Base-by-base conservation (phyloP, 2,888 invertebrate species). In the Athalia rosae region DNA sequence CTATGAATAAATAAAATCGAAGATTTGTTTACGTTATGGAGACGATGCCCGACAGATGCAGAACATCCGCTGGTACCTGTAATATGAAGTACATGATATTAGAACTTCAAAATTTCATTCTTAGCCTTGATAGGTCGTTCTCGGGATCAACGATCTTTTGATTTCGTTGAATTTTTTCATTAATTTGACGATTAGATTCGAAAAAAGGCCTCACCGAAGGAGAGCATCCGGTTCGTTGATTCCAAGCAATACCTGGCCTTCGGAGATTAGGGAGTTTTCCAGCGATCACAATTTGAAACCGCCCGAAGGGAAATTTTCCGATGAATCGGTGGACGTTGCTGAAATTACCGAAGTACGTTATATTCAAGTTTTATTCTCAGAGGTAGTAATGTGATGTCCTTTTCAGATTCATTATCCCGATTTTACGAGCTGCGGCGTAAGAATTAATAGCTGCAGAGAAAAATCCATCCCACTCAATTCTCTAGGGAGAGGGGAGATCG, bases 241-340 rank as follows among this genome's bases (percentile, higher is more conserved):
- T 58, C 58, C 45, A 9, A 45, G n/a, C 58, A 43, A 13, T 3
- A 58, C 45, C 45, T 71, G 71, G 71, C 45, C 50, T 5, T 8
- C 13, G 43, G 71, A 58, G 43, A 43, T 7, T n/a, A 4, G 71
- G 7, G 71, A 71, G 43, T 71, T 45, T 58, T 7, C 56, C 1
- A 58, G 71, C 71, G 56, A 71, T 71, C 67, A 67, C 50, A 41
- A 67, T 28, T 9, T 71, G 8, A 71, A 58, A 58, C 71, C 50
- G 11, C 43, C 8, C 0, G 58, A 56, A 56, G 4, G n/a, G 11
- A 71, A 58, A 58, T 71, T 45, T 3, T 71, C 58, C 13, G 58
- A 71, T 13, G 58, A 71, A 11, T 71, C 71, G 13, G 45, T 7
- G 43, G 58, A 13, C 9, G 71, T 45, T 45, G 4, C 41, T 15